These are phyloP conservation scores for Mythimna impura DNA, from an alignment of 2,888 invertebrate species.

Conservation along the genomic window DNA sequence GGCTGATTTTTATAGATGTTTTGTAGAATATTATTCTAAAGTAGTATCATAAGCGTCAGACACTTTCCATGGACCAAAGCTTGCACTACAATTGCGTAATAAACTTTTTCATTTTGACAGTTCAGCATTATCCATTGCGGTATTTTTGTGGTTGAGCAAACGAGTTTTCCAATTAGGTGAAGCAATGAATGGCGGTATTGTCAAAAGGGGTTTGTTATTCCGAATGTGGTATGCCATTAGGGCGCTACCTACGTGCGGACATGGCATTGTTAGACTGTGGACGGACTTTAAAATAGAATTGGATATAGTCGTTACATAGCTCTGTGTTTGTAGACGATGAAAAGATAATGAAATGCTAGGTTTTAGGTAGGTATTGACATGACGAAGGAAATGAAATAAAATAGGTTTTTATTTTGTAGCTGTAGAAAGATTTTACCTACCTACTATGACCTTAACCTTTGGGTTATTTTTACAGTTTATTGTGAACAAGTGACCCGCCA, in stretches of 20 bases:
- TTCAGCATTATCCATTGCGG: constrained; percentile 4
- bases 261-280: not conserved
- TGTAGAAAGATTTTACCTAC: no score
- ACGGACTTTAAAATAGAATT: constrained; percentile 15
- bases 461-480: no score
- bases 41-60: no score
- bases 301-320: not conserved
- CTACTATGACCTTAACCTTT: no score
- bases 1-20: no score
- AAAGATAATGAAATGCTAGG: not conserved
- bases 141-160: not conserved
- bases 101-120: not conserved
- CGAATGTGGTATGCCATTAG: not conserved
- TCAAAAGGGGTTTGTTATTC: constrained; percentile 6
- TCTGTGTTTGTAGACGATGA: not conserved
- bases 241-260: not conserved
- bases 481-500: no score
- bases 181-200: not conserved
- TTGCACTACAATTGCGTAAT: no score
- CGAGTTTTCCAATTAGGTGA: constrained; percentile 7
- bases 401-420: no score
- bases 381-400: not conserved
- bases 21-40: no score
- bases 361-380: not conserved
- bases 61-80: no score